Evolutionary conservation across 2,888 invertebrate species (phyloP).

Genomic region (Clepsis dumicolana): DNA sequence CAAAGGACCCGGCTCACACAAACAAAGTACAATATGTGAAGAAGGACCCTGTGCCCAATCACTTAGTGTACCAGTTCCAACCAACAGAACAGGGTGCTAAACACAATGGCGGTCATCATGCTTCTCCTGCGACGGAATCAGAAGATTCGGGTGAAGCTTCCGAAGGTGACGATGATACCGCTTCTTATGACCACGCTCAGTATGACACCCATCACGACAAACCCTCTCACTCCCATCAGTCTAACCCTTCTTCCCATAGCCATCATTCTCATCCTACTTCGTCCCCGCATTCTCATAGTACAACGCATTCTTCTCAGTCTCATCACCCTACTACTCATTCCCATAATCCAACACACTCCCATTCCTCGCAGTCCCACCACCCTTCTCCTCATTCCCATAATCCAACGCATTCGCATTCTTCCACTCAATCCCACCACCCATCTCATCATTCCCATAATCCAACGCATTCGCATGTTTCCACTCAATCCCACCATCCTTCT

Average conservation of each 20-base stretch:
- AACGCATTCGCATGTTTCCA: slow-evolving; percentile 11
- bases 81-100: slow-evolving; percentile 55
- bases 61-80: slow-evolving; percentile 64
- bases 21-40: slow-evolving; percentile 63
- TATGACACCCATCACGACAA: slow-evolving; percentile 24
- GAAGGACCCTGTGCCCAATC: slow-evolving; percentile 62
- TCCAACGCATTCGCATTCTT: slow-evolving; percentile 10
- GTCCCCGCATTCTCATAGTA: slow-evolving; percentile 22
- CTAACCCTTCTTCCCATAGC: slow-evolving; percentile 14
- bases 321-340: slow-evolving; percentile 22
- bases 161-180: slow-evolving; percentile 42
- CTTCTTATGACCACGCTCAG: slow-evolving; percentile 25
- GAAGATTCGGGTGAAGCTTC: slow-evolving; percentile 45
- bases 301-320: slow-evolving; percentile 16
- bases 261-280: slow-evolving; percentile 15
- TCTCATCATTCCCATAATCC: slow-evolving; percentile 23
- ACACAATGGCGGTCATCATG: slow-evolving; percentile 40
- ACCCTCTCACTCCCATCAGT: slow-evolving; percentile 23
- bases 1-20: slow-evolving; percentile 61
- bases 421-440: slow-evolving; percentile 18
- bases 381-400: slow-evolving; percentile 21
- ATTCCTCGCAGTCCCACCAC: slow-evolving; percentile 14
- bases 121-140: slow-evolving; percentile 43
- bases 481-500: slow-evolving; percentile 4
- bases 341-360: slow-evolving; percentile 12